phyloP scores from a whole-genome alignment of 2,888 invertebrate species.

The Diarsia rubi region DNA sequence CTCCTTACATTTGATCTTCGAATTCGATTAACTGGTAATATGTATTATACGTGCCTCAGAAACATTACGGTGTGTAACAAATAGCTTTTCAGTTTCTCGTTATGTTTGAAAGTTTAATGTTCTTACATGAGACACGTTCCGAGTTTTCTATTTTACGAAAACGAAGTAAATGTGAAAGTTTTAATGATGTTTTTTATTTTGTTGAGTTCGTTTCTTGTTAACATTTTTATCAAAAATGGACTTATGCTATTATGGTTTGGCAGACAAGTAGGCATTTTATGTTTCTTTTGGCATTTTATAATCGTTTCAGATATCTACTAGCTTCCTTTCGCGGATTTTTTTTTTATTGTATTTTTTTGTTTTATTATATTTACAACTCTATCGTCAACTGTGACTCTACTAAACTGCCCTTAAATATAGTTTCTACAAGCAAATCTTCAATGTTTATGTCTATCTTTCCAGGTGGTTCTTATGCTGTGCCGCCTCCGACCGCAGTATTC shows the following conservation, averaged over 20 bases:
- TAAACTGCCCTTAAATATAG: neutral
- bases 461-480: conserved; percentile 98
- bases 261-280: neutral
- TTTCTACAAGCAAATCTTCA: conserved; percentile 32
- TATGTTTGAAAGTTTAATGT: conserved; percentile 73
- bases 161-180: conserved; percentile 73
- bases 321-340: neutral
- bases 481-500: conserved; percentile 98
- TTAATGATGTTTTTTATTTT: conserved; percentile 74
- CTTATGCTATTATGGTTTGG: conserved; percentile 16
- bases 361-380: neutral
- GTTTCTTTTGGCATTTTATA: neutral
- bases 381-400: neutral
- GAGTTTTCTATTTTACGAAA: conserved; percentile 71
- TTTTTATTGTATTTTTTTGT: neutral
- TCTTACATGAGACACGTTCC: conserved; percentile 76
- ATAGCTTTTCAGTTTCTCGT: conserved; percentile 76
- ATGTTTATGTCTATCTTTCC: conserved; percentile 78
- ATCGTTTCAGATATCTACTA: conserved; percentile 31
- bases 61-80: conserved; percentile 71
- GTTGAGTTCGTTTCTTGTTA: conserved; percentile 48
- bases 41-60: conserved; percentile 78
- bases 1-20: conserved; percentile 77
- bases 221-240: conserved; percentile 39
- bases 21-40: conserved; percentile 81